A percentile compares a stretch with the other conserved stretches of the same genome.
Conservation (phyloP, 2,113 vertebrate genomes). For the Oophaga pumilio region DNA sequence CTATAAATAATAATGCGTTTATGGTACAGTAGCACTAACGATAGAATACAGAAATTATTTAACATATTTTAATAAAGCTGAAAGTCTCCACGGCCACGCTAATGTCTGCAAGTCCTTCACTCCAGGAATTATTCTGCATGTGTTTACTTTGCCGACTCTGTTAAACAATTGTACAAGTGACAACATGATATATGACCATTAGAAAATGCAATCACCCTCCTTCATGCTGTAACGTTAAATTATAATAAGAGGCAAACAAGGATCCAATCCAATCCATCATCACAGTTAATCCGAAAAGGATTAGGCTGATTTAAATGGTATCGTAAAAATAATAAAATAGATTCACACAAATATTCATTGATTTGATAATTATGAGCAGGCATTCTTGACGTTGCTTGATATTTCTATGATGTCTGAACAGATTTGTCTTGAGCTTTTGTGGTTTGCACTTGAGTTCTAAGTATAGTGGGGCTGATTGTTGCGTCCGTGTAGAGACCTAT, state of each 20-base stretch:
- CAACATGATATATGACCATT: slow-evolving; percentile 26
- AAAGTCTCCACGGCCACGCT: not conserved
- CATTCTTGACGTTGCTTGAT: accelerated
- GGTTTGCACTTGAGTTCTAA: slow-evolving; percentile 54
- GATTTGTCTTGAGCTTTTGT: slow-evolving; percentile 20
- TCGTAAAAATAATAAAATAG: slow-evolving; percentile 53
- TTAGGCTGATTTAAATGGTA: slow-evolving; percentile 3
- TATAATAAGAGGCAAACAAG: slow-evolving; percentile 49
- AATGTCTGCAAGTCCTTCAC: slow-evolving; percentile 28
- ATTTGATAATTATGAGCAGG: slow-evolving; percentile 15
- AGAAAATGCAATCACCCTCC: slow-evolving; percentile 31
- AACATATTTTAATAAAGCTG: not conserved
- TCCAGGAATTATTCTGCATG: slow-evolving; percentile 22
- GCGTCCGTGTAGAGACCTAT: slow-evolving; percentile 45
- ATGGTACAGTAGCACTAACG: not conserved
- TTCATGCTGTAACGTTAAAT: slow-evolving; percentile 57
- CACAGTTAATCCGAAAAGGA: slow-evolving; percentile 51
- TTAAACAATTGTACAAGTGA: slow-evolving; percentile 55
- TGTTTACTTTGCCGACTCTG: slow-evolving; percentile 45
- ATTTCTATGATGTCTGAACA: slow-evolving; percentile 20
- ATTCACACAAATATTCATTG: slow-evolving; percentile 52
- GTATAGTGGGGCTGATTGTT: slow-evolving; percentile 50
- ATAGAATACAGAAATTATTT: not conserved
- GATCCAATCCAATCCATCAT: slow-evolving; percentile 29
- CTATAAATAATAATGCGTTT: not conserved